phyloP scores from a whole-genome alignment of 2,888 invertebrate genomes.

The Plusia festucae region DNA sequence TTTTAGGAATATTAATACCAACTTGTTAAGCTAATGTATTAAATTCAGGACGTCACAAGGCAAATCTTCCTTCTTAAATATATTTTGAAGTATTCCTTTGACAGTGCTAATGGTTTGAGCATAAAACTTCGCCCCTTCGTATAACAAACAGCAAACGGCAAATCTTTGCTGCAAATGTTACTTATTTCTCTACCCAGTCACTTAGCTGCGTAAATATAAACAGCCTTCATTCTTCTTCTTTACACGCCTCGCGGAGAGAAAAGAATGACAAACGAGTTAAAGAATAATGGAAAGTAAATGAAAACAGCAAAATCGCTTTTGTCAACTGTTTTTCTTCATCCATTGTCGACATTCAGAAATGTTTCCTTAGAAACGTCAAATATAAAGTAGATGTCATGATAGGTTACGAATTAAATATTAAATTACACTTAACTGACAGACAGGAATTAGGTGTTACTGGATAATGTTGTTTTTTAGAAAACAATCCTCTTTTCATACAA shows the following conservation, averaged over 20 bases:
- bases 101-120: constrained; percentile 52
- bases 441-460: constrained; percentile 54
- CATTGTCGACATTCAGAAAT: constrained; percentile 75
- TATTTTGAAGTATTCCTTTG: constrained; percentile 51
- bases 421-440: constrained; percentile 63
- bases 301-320: constrained; percentile 86
- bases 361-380: constrained; percentile 69
- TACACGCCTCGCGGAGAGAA: constrained; percentile 80
- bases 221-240: constrained; percentile 83
- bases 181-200: constrained; percentile 78
- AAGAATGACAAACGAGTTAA: constrained; percentile 87
- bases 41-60: constrained; percentile 17
- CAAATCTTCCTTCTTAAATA: constrained; percentile 16
- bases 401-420: constrained; percentile 65
- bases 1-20: not conserved
- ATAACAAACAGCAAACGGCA: constrained; percentile 66
- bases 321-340: constrained; percentile 80
- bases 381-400: constrained; percentile 67
- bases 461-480: constrained; percentile 36
- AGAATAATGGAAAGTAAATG: constrained; percentile 88
- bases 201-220: constrained; percentile 85
- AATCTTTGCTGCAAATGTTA: constrained; percentile 74
- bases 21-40: constrained; percentile 6
- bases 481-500: not conserved
- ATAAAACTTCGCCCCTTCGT: constrained; percentile 52